Conservation (phyloP, 2,113 vertebrate genomes). For the Euleptes europaea region DNA sequence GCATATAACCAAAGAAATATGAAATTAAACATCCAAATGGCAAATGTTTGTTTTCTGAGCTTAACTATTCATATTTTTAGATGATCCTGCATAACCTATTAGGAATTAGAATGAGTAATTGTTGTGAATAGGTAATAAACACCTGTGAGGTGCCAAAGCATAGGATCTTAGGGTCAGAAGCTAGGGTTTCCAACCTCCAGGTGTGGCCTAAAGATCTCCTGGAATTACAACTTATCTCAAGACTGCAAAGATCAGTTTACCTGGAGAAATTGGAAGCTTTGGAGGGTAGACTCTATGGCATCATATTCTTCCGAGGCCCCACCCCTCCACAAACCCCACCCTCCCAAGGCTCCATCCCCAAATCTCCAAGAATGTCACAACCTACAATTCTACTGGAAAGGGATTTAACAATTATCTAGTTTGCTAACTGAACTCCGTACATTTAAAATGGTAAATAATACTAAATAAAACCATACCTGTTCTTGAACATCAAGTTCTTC, state of each 20-base stretch:
- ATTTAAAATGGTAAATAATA: neutral
- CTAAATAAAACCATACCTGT: slow-evolving; percentile 50
- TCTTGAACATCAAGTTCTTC: slow-evolving; percentile 68
- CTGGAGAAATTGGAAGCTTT: too few species aligned
- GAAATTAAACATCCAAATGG: too few species aligned
- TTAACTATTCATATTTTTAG: neutral
- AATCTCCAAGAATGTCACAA: too few species aligned
- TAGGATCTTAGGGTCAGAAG: neutral
- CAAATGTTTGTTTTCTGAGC: neutral
- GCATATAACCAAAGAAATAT: too few species aligned
- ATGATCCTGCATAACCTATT: neutral
- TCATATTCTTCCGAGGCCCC: too few species aligned
- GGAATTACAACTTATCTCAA: too few species aligned
- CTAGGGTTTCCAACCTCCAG: too few species aligned
- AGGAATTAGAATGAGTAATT: neutral
- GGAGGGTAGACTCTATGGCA: too few species aligned
- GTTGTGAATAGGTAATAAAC: neutral
- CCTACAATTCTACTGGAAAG: neutral
- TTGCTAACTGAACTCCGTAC: neutral
- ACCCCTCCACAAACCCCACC: too few species aligned
- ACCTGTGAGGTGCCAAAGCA: neutral
- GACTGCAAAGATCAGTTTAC: too few species aligned
- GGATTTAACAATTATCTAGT: neutral
- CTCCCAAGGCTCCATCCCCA: too few species aligned
- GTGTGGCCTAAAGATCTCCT: too few species aligned